Evolutionary conservation across 1,140 invertebrate genomes (phyloP), one percentile per base, ranked within the genome.

Genomic region (Tachypleus tridentatus): DNA sequence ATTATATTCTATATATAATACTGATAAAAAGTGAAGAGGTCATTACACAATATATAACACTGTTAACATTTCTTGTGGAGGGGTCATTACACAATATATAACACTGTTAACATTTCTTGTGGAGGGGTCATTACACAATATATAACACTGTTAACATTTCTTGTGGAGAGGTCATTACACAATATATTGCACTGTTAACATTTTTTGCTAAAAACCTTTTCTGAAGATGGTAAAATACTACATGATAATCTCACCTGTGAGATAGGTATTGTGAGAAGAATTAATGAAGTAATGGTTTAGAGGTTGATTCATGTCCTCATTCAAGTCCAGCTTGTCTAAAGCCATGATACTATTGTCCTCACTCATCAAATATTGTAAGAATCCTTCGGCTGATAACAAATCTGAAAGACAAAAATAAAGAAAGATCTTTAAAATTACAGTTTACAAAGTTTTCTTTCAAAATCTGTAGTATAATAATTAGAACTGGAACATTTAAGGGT

Each of bases 211-310:
- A 29, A 29, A 29, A 29, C 29, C 29, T 29, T 29, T 50, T 59
- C 29, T 11, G 49, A 50, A 59, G 6, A 11, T 7, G n/a, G 7
- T 48, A 50, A 61, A 61, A 10, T 47, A 52, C 49, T 7, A 61
- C 6, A 61, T 10, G 6, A 61, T 7, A 10, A 10, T 57, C 51
- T 57, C n/a, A 68, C 67, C 67, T 72, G 91, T 96, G 70, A 98
- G 83, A 79, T 98, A 98, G 51, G 95, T 98, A 76, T 98, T 98
- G 77, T 98, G 95, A 62, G 93, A 97, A 70, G 93, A 97, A 79
- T 97, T 98, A 76, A 98, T 97, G 80, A 97, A 98, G 79, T 98
- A 98, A 79, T 97, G 93, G 57, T 90, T 85, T 61, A 98, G 77
- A 8, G 95, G 89, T 75, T 97, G 93, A 75, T 93, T 90, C 93